Evolutionary conservation across 2,888 invertebrate species (phyloP), one percentile per base, ranked within the genome.

Genomic region (Drosophila atroscutellata): DNA sequence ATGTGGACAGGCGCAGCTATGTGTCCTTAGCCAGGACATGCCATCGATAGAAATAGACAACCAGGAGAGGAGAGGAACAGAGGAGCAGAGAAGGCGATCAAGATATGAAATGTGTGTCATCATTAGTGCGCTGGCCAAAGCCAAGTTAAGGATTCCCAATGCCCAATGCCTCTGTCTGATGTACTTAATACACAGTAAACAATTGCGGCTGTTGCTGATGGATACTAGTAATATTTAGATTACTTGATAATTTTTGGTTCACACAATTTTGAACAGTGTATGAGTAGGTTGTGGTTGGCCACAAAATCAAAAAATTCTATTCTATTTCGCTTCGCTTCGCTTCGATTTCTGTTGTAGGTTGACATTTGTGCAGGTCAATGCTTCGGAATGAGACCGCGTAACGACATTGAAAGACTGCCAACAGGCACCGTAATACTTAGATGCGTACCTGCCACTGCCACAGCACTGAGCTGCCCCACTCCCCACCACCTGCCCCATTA

Each of bases 71-170:
- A 8, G 39, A 24, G 28, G 37, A 20, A 34, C 9, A 8, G 24
- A 13, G 45, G 8, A 26, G 20, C 2, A n/a, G 34, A 24, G 24
- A 26, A 20, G 37, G 63, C 54, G 86, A 90, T 86, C 86, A 79
- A 86, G 90, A 88, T 86, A 90, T 72, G 78, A 77, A 77, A 75
- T 81, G 87, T 84, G 77, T 90, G 86, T 83, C 88, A 86, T 90
- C 88, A 90, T 90, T 91, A 89, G 90, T 89, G 68, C 69, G 75
- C 61, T 55, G 75, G 58, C 61, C 61, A 66, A 52, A 45, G 59
- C 65, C 77, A 66, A 72, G 77, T 85, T 85, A 80, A 84, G 90
- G 74, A 68, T 78, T 73, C 66, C 52, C 11, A 18, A 5, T 60
- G 55, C 36, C 20, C 37, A 34, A 26, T 39, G 47, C 32, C 75